phyloP scores from a whole-genome alignment of 2,888 invertebrate genomes.

The Cryptocheilus praepositus region DNA sequence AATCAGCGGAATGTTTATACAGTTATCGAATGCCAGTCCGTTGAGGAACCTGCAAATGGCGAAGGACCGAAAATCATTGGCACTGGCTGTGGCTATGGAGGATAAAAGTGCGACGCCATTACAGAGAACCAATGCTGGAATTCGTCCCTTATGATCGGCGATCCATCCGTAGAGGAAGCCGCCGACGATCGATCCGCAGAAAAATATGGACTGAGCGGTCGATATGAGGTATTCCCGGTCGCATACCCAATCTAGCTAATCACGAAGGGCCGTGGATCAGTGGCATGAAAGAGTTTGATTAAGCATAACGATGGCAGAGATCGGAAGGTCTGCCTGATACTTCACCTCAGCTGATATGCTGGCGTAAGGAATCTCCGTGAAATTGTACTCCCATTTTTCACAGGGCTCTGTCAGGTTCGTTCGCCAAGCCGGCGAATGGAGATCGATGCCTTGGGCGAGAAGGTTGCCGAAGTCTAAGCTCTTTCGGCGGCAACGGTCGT shows the following conservation, averaged over 20 bases:
- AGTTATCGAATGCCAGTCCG: conserved; percentile 77
- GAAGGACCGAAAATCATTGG: conserved; percentile 75
- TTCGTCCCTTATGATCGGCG: conserved; percentile 77
- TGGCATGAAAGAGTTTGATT: background rate
- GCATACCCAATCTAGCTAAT: conserved; percentile 78
- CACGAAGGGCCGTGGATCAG: conserved; percentile 42
- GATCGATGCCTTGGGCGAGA: conserved; percentile 47
- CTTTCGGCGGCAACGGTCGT: conserved; percentile 73
- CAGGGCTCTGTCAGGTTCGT: conserved; percentile 64
- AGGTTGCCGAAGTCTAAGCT: conserved; percentile 72
- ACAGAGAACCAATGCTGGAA: conserved; percentile 75
- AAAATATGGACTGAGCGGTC: conserved; percentile 76
- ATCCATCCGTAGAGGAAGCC: conserved; percentile 77
- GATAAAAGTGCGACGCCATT: conserved; percentile 73
- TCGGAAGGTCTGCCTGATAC: conserved; percentile 32
- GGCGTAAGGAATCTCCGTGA: conserved; percentile 75
- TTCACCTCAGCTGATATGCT: conserved; percentile 78
- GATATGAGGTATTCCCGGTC: conserved; percentile 75
- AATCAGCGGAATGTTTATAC: conserved; percentile 77
- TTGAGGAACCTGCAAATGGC: conserved; percentile 76
- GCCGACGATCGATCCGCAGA: conserved; percentile 77
- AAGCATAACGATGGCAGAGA: background rate
- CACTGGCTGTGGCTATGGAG: conserved; percentile 74
- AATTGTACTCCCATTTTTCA: conserved; percentile 77
- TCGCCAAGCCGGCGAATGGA: conserved; percentile 62